These are phyloP conservation scores for Spermophilus dauricus DNA, from an alignment of 2,113 vertebrate genomes.

Conservation along the genomic window DNA sequence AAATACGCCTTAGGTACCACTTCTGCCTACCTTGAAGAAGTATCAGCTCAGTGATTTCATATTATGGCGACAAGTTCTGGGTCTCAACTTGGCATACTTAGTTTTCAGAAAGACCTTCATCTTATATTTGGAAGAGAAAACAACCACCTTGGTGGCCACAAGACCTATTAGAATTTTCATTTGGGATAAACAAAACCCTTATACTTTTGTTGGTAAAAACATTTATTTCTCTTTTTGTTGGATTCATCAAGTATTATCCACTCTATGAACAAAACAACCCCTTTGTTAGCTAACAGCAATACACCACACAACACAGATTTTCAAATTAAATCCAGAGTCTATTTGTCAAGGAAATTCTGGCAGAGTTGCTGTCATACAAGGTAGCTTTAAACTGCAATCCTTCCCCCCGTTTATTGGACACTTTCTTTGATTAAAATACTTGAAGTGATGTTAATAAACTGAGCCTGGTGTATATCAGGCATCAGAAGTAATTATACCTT, in stretches of 20 bases:
- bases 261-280: conserved; percentile 3
- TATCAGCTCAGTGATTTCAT: background rate
- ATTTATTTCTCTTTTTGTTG: background rate
- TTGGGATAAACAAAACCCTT: background rate
- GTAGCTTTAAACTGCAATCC: background rate
- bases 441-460: conserved; percentile 56
- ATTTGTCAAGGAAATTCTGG: conserved; percentile 51
- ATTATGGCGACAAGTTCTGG: background rate
- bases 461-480: conserved; percentile 35
- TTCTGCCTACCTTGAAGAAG: background rate
- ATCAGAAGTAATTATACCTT: conserved; percentile 57
- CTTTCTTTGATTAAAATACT: conserved; percentile 67
- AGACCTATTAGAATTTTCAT: conserved; percentile 62
- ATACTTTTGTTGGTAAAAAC: background rate
- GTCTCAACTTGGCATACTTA: background rate
- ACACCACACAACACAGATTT: conserved; percentile 30
- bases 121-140: conserved; percentile 31
- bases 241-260: conserved; percentile 35
- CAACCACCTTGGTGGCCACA: background rate
- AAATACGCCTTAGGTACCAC: background rate
- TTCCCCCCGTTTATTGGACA: background rate
- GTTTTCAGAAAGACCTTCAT: conserved; percentile 45
- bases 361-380: background rate
- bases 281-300: background rate
- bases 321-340: conserved; percentile 70